phyloP scores from a whole-genome alignment of 2,888 invertebrate genomes.

The Stenotaenia linearis region DNA sequence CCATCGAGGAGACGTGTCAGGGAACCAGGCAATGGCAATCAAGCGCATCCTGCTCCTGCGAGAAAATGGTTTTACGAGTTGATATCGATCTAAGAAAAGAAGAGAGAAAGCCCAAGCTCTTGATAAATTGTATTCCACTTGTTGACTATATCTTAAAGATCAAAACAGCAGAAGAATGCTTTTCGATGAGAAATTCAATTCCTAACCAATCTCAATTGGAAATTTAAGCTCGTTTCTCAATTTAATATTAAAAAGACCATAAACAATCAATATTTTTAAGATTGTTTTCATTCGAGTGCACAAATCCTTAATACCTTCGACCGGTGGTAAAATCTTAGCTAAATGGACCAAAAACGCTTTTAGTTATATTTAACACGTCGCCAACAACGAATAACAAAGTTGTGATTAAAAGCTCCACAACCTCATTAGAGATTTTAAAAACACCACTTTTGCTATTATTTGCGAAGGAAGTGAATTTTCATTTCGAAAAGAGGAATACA shows the following conservation, averaged over 20 bases:
- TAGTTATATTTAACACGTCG: no score
- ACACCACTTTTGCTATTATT: neutral
- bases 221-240: no score
- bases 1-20: conserved; percentile 21
- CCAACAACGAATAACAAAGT: neutral
- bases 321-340: no score
- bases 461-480: neutral
- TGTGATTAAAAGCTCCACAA: neutral
- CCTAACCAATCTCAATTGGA: neutral
- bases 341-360: no score
- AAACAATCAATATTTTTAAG: no score
- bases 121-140: conserved; percentile 24
- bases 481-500: neutral
- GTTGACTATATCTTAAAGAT: conserved; percentile 14
- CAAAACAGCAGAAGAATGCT: neutral
- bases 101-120: neutral
- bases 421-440: neutral
- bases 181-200: neutral
- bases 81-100: conserved; percentile 1
- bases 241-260: no score
- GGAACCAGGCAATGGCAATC: conserved; percentile 24
- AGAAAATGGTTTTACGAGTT: conserved; percentile 21
- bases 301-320: no score
- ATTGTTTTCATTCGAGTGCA: no score
- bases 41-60: conserved; percentile 14